These are phyloP conservation scores for Nothura maculosa DNA, from an alignment of 2,797 vertebrate species.

Conservation along the genomic window DNA sequence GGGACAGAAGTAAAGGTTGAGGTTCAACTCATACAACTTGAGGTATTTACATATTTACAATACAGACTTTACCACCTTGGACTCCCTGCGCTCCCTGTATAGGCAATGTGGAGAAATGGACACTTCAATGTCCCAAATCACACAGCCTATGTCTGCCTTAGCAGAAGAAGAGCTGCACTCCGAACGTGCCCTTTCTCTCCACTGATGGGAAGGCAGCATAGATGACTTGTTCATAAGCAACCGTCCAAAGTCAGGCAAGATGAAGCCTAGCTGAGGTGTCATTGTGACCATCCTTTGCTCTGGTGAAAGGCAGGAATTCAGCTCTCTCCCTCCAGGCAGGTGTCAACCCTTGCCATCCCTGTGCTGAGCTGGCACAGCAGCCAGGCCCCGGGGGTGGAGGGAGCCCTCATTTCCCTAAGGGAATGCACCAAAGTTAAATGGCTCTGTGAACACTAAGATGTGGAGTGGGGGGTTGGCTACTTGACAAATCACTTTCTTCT, in stretches of 20 bases:
- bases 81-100: conserved; percentile 9
- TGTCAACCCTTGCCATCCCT: neutral
- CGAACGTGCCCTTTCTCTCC: neutral
- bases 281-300: neutral
- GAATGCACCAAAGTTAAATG: neutral
- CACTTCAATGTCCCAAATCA: conserved; percentile 6
- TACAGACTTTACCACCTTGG: neutral
- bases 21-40: neutral
- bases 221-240: neutral
- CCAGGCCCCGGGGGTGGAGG: neutral
- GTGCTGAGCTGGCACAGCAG: neutral
- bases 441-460: neutral
- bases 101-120: neutral
- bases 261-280: neutral
- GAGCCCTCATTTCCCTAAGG: neutral
- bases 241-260: neutral
- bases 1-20: neutral
- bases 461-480: neutral
- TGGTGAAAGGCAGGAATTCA: neutral
- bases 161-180: neutral
- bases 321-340: neutral
- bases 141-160: neutral
- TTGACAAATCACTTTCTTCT: neutral
- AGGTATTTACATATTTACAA: neutral
- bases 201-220: neutral